Conservation (phyloP, 2,888 invertebrate genomes). For the Antheraea yamamai region DNA sequence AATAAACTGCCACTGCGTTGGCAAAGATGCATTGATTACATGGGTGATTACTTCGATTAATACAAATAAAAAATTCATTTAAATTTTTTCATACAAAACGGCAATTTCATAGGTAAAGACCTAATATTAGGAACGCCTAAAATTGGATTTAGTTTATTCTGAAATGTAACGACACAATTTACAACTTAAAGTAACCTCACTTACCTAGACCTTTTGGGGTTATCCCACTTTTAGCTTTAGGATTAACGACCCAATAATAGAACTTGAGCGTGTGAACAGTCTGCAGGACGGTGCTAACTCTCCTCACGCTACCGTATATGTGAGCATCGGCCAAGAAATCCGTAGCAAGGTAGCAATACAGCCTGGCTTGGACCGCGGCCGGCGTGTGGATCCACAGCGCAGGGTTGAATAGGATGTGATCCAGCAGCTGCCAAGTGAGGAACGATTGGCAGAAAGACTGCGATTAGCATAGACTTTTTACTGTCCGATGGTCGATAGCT, state of each 20-base stretch:
- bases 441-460: constrained; percentile 95
- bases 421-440: constrained; percentile 97
- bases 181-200: constrained; percentile 41
- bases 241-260: constrained; percentile 99
- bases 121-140: no score
- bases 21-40: no score
- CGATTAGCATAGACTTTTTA: constrained; percentile 83
- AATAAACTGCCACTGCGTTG: no score
- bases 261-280: constrained; percentile 99
- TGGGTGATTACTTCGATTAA: no score
- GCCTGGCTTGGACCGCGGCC: constrained; percentile 95
- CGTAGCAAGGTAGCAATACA: constrained; percentile 99
- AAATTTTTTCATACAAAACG: no score
- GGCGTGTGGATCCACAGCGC: constrained; percentile 99
- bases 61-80: no score
- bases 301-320: constrained; percentile 97
- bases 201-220: constrained; percentile 96
- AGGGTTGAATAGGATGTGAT: constrained; percentile 99
- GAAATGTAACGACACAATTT: no score
- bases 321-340: constrained; percentile 99
- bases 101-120: no score
- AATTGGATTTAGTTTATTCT: no score
- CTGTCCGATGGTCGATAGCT: constrained; percentile 79
- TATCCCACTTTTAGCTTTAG: constrained; percentile 96
- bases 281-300: constrained; percentile 98